Conservation (phyloP, 2,797 vertebrate genomes). For the Fistularia commersonii region DNA sequence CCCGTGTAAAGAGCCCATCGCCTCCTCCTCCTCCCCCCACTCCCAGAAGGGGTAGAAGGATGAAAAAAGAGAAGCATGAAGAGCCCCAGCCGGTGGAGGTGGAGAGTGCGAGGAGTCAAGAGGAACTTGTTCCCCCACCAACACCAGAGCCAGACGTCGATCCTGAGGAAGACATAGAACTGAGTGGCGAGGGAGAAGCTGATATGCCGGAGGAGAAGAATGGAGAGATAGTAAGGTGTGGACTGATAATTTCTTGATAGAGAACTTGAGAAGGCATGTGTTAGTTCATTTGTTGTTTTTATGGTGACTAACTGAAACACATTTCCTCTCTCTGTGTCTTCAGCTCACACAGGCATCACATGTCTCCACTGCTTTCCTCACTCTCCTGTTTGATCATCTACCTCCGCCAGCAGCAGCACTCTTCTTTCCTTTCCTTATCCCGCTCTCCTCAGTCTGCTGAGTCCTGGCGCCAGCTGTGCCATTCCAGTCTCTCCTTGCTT, state of each 20-base stretch:
- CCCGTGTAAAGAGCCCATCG: constrained; percentile 57
- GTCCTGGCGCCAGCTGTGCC: constrained; percentile 80
- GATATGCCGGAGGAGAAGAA: constrained; percentile 66
- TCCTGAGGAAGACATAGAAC: constrained; percentile 64
- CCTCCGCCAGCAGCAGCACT: constrained; percentile 76
- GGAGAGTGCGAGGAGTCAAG: constrained; percentile 53
- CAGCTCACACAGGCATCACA: constrained; percentile 69
- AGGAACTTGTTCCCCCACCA: constrained; percentile 69
- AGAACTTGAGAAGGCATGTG: neutral
- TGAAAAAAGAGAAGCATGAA: constrained; percentile 69
- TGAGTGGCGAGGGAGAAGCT: constrained; percentile 63
- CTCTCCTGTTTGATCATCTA: constrained; percentile 76
- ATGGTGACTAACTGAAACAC: neutral
- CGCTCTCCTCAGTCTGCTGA: constrained; percentile 72
- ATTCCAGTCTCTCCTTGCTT: constrained; percentile 78
- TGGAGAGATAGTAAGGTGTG: constrained; percentile 63
- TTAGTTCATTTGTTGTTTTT: constrained; percentile 2
- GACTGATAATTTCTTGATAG: constrained; percentile 4
- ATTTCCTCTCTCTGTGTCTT: constrained; percentile 12
- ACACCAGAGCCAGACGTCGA: constrained; percentile 69
- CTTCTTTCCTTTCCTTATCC: constrained; percentile 72
- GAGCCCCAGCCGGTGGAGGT: constrained; percentile 59
- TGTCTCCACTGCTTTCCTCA: constrained; percentile 75
- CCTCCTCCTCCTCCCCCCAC: constrained; percentile 30
- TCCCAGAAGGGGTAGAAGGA: constrained; percentile 64